These are phyloP conservation scores for Tachystola acroxantha DNA, from an alignment of 2,888 invertebrate species.

Conservation along the genomic window DNA sequence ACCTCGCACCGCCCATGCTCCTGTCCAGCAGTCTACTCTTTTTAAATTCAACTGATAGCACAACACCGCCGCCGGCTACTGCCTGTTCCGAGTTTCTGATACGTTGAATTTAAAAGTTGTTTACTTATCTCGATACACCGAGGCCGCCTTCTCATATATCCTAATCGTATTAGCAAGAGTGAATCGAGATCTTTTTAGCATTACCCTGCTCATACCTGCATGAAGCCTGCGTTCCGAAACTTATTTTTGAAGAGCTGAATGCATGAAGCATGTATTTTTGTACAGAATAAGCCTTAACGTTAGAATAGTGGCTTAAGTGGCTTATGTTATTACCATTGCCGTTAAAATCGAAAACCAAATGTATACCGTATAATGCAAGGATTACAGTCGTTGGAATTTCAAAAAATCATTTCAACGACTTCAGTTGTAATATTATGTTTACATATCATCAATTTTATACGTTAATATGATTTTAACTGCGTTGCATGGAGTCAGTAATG, in stretches of 20 bases:
- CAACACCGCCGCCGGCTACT: too few species aligned
- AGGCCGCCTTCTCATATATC: too few species aligned
- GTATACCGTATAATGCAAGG: too few species aligned
- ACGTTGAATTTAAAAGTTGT: slow-evolving; percentile 3
- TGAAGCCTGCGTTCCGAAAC: slow-evolving; percentile 18
- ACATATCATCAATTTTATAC: too few species aligned
- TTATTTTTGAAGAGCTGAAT: slow-evolving; percentile 6
- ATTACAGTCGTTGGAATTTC: too few species aligned
- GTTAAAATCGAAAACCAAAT: too few species aligned
- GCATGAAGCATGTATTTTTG: slow-evolving; percentile 1
- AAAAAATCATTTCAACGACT: too few species aligned
- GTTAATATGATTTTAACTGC: background rate
- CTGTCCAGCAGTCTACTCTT: slow-evolving; percentile 22
- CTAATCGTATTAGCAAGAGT: too few species aligned
- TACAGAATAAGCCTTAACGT: background rate
- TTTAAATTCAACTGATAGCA: slow-evolving; percentile 3
- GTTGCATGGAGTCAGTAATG: background rate
- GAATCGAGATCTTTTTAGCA: slow-evolving; percentile 27
- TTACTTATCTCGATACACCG: slow-evolving; percentile 4
- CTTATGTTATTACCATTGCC: too few species aligned
- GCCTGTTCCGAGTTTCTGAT: too few species aligned
- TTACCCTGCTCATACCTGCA: slow-evolving; percentile 23
- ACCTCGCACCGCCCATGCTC: slow-evolving; percentile 30
- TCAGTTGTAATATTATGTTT: too few species aligned
- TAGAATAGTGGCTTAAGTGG: too few species aligned